phyloP scores from a whole-genome alignment of 2,113 vertebrate species.

The Myotis davidii region DNA sequence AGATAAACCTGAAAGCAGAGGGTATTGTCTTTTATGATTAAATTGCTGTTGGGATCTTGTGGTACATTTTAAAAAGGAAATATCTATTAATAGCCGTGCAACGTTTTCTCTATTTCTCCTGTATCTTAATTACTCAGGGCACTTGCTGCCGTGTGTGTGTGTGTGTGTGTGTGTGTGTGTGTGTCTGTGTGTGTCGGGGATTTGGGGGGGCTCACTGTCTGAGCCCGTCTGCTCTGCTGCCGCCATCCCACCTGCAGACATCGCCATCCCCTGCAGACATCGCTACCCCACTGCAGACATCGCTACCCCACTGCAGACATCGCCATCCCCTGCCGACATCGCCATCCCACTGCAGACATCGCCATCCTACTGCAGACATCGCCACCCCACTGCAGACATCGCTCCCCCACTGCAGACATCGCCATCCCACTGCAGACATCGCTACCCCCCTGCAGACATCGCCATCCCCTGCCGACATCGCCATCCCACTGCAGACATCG shows the following conservation, averaged over 20 bases:
- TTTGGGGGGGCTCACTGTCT: not conserved
- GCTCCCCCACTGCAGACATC: no score
- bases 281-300: not conserved
- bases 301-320: not conserved
- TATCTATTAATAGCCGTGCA: not conserved
- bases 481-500: not conserved
- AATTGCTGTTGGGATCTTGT: constrained; percentile 37
- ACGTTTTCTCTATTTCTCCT: not conserved
- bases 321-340: not conserved
- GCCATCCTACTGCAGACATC: not conserved
- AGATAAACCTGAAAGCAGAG: constrained; percentile 32
- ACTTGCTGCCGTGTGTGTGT: not conserved
- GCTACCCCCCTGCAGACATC: no score
- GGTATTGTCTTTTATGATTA: constrained; percentile 14
- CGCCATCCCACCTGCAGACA: not conserved
- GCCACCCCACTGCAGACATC: not conserved
- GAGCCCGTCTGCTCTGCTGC: not conserved
- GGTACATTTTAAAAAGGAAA: constrained; percentile 46
- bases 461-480: no score
- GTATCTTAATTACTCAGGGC: not conserved
- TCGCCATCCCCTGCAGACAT: not conserved
- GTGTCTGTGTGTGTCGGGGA: not conserved
- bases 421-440: no score
- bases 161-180: not conserved
- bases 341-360: not conserved